phyloP scores from a whole-genome alignment of 2,113 vertebrate species.

The Tachuris rubrigastra region DNA sequence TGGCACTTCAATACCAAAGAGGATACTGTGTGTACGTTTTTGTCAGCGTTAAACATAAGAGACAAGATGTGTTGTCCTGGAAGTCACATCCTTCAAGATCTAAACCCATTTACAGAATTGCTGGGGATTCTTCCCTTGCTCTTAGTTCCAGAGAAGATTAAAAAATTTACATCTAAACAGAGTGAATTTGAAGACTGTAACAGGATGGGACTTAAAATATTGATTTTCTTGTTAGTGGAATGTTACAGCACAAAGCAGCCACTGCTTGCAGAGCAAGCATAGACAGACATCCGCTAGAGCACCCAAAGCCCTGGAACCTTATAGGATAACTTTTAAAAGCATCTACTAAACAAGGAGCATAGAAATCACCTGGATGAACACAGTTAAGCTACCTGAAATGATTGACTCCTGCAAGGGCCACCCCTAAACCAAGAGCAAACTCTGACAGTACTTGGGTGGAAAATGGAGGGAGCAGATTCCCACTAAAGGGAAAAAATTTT shows the following conservation, averaged over 20 bases:
- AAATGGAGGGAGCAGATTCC: conserved; percentile 52
- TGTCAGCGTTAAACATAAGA: neutral
- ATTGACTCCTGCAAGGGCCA: neutral
- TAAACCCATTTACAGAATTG: conserved; percentile 4
- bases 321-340: conserved; percentile 1
- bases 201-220: neutral
- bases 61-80: neutral
- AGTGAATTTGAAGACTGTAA: neutral
- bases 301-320: neutral
- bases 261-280: neutral
- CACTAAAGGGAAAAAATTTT: conserved; percentile 45
- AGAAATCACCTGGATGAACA: conserved; percentile 33
- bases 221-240: conserved; percentile 19
- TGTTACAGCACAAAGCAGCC: neutral
- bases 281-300: neutral
- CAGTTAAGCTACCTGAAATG: conserved; percentile 35
- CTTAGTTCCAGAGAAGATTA: neutral
- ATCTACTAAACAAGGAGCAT: conserved; percentile 1
- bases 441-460: conserved; percentile 45
- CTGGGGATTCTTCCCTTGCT: neutral
- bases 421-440: conserved; percentile 39
- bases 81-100: neutral
- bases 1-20: neutral
- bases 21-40: neutral
- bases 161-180: conserved; percentile 23